These are phyloP conservation scores for Vulpes vulpes DNA, from an alignment of 2,113 vertebrate species.

Conservation along the genomic window DNA sequence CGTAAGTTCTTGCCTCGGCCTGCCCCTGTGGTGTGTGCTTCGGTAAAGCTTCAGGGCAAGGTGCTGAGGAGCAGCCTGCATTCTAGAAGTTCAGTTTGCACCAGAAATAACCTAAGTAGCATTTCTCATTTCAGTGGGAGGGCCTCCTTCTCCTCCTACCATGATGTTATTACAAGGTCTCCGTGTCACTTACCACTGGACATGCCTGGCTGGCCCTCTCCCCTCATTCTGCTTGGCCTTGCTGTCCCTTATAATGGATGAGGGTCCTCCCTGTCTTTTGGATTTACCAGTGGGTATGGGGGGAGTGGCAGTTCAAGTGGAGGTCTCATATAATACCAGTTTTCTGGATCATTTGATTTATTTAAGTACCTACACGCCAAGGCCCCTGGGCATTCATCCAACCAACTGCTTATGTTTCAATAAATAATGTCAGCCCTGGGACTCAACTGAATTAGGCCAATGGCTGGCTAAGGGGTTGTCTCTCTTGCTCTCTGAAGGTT, in stretches of 20 bases:
- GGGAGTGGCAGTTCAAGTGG: slow-evolving; percentile 63
- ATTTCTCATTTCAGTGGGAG: not conserved
- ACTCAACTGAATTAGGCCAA: slow-evolving; percentile 71
- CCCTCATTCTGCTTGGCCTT: not conserved
- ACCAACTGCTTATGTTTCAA: slow-evolving; percentile 71
- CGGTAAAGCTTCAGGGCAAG: not conserved
- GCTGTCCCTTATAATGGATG: not conserved
- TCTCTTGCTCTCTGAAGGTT: slow-evolving; percentile 66
- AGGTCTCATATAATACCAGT: slow-evolving; percentile 69
- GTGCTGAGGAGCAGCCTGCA: not conserved
- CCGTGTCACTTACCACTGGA: not conserved
- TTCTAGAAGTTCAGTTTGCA: slow-evolving; percentile 5
- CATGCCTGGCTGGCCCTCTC: not conserved
- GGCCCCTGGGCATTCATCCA: slow-evolving; percentile 77
- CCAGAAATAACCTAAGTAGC: not conserved
- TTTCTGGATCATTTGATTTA: slow-evolving; percentile 83
- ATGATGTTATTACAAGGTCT: not conserved
- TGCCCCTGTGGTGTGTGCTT: not conserved
- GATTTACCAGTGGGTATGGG: slow-evolving; percentile 14
- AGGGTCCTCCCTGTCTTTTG: slow-evolving; percentile 39
- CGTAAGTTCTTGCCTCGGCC: not conserved
- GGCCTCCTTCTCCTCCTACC: not conserved
- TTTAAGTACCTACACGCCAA: slow-evolving; percentile 78
- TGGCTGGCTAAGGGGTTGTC: slow-evolving; percentile 28
- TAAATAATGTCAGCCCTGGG: slow-evolving; percentile 74